Base-by-base conservation (phyloP, 2,113 vertebrate species). In the Sinocyclocheilus anshuiensis region DNA sequence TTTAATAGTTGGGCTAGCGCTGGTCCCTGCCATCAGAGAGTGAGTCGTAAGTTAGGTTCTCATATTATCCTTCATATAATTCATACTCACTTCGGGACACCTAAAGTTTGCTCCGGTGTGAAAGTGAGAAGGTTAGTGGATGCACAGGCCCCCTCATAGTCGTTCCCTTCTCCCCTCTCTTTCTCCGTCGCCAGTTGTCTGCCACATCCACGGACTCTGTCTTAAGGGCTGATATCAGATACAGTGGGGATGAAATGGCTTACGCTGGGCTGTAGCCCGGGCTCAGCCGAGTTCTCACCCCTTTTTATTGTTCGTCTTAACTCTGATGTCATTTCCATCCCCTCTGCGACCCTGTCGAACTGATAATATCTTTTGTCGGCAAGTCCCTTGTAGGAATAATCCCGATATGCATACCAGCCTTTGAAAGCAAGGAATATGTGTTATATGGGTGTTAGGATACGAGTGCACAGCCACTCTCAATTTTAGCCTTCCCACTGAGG, bases 211-310 rank as follows among this genome's bases (percentile, higher is more conserved):
- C 87, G 85, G 86, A 88, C 78, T 89, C 81, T 88, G 53, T 83
- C 81, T 87, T 88, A 84, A 75, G 71, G 86, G n/a, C 82, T 78
- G 83, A 86, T 86, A 90, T 92, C 81, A 89, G 89, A 92, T 87
- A 87, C 24, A 45, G 10, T 39, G 63, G 72, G 86, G 80, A 82
- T 77, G 86, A 87, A 87, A 87, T 5, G 72, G 59, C 80, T 86
- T 86, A 81, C 45, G 75, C 57, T 65, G 42, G 71, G 80, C 71
- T 67, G 72, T 67, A 69, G 26, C 86, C 39, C 48, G 72, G 83
- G 13, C 81, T 77, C 84, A 84, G 84, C 86, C 84, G 84, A 89
- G 71, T 74, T 74, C 81, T 72, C 77, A 67, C 76, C 82, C 65
- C 45, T 45, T 84, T 83, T 79, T 83, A 76, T 86, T 84, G 86